Conservation (phyloP, 2,113 vertebrate genomes). For the Trematomus loennbergii region DNA sequence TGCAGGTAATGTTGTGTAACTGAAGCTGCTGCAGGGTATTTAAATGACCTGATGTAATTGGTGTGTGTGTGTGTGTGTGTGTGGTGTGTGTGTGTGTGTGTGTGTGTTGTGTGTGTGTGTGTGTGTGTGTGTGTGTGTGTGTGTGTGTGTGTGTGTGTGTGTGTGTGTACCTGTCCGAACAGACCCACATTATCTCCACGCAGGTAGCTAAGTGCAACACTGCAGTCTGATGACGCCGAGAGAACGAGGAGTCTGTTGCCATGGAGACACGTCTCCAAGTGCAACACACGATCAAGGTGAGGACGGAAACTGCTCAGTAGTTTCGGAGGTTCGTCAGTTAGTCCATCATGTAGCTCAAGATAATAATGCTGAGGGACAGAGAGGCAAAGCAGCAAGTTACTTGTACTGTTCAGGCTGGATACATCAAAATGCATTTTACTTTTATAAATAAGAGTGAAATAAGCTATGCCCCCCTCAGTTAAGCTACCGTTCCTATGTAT, state of each 20-base stretch:
- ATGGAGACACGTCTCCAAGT: constrained; percentile 80
- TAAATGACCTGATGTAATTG: background rate
- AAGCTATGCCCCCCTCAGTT: background rate
- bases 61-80: too few species aligned
- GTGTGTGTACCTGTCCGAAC: constrained; percentile 85
- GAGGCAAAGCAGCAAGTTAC: constrained; percentile 10
- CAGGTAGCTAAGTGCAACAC: constrained; percentile 81
- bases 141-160: constrained; percentile 20
- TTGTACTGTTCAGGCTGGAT: background rate
- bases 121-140: too few species aligned
- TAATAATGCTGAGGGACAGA: constrained; percentile 78
- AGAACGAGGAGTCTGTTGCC: constrained; percentile 76
- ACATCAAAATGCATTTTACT: background rate
- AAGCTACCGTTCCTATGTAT: background rate
- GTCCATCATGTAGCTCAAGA: constrained; percentile 47
- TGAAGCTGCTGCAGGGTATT: background rate
- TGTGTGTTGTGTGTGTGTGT: too few species aligned
- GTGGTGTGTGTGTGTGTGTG: too few species aligned
- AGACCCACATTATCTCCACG: constrained; percentile 73
- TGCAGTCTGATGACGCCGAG: constrained; percentile 86
- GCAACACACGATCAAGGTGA: constrained; percentile 83
- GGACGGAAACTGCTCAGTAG: constrained; percentile 76
- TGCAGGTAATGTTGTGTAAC: background rate
- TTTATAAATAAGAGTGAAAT: background rate
- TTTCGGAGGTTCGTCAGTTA: constrained; percentile 64